Base-by-base conservation (phyloP, 2,797 vertebrate genomes). In the Monodelphis domestica region DNA sequence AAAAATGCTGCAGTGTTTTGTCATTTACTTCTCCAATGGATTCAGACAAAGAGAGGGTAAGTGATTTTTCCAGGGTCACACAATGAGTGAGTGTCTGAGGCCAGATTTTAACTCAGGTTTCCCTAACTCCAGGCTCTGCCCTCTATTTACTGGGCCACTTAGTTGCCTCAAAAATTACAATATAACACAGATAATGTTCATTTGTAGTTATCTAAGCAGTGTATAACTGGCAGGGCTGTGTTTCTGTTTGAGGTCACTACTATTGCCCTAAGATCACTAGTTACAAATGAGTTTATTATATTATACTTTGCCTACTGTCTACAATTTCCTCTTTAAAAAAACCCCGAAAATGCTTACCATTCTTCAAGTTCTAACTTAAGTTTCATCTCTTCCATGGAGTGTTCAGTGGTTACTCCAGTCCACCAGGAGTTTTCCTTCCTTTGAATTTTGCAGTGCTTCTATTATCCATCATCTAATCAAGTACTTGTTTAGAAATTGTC, bases 381-480 rank as follows among this genome's bases (percentile, higher is more conserved):
- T 45, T 24, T 33, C n/a, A 9, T 93, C 70, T 89, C 5, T n/a
- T 55, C 91, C 29, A 54, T 55, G 12, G 89, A 54, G 33, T 91
- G 87, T 45, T 55, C 28, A 88, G 87, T 54, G 84, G 59, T 57
- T 54, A 63, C 55, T 84, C 53, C 3, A 78, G 50, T 10, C 51
- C 1, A 28, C 1, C 26, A 15, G 3, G 12, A 7, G 59, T 57
- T 54, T 9, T 9, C 11, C 93, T 90, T 51, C 28, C 28, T 54
- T 45, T 50, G 12, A 87, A 55, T 89, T 84, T 51, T 50, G 84
- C 54, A 89, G 38, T 93, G 21, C 10, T 28, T 89, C 89, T 94
- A 57, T 93, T 93, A 54, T 84, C 70, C 0, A 6, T 84, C n/a
- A 51, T 78, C 90, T 38, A n/a, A 89, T 78, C 70, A 84, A 89